Evolutionary conservation across 2,888 invertebrate species (phyloP), one percentile per base, ranked within the genome.

Genomic region (Mellilla xanthometata): DNA sequence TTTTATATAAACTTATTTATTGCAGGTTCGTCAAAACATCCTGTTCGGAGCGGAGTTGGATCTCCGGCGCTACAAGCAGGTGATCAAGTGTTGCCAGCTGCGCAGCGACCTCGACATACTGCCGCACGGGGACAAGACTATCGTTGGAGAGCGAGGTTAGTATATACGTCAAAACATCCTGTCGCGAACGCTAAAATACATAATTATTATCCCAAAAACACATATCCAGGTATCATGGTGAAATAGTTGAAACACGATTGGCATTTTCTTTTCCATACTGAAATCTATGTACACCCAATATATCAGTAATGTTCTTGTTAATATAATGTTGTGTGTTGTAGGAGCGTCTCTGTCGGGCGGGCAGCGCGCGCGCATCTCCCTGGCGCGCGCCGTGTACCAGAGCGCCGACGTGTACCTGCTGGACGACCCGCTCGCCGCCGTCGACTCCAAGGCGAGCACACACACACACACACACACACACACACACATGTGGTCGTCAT

Each of bases 11-110:
- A n/a, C n/a, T n/a, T 2, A 15, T 15, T 3, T 27, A 22, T 39
- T 0, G n/a, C 49, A 89, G 89, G 91, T 96, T 1, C 90, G 93
- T 24, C 94, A 96, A 62, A 96, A 96, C 68, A 95, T 96, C 42
- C 66, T 95, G 0, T 96, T 96, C 78, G 95, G 95, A 0, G 88
- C 91, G 60, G 83, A 90, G 0, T 88, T 91, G 72, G 90, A 93
- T 42, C 76, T 85, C 1, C 80, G 91, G 0, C 72, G 92, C 2
- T 92, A 92, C 64, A 81, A 88, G 49, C 84, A 87, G 52, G 91
- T 88, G 3, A 77, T 94, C 38, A 90, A 90, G 52, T 91, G 91
- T 22, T 92, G 92, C 50, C 91, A 92, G 39, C 72, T 93, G 11
- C 85, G 87, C 55, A 84, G 83, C 44, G 94, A 94, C 58, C 68